phyloP scores from a whole-genome alignment of 2,113 vertebrate genomes.

The Ciconia stormi region DNA sequence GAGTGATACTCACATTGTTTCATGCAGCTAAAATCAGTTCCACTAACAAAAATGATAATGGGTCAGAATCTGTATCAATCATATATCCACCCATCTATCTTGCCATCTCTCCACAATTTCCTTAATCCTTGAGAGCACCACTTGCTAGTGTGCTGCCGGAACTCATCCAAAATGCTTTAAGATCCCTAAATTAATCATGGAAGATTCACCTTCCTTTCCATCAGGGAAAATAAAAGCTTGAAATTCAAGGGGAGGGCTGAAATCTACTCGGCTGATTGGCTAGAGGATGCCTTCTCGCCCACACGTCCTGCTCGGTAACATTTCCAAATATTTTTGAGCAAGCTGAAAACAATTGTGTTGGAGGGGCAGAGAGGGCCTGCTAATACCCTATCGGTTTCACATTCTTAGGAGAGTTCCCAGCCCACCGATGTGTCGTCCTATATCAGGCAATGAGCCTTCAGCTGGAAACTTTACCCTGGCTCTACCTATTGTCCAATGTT shows the following conservation, averaged over 20 bases:
- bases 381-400: constrained; percentile 68
- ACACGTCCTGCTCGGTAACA: not conserved
- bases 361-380: constrained; percentile 49
- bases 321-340: constrained; percentile 63
- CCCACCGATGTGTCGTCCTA: constrained; percentile 51
- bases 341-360: constrained; percentile 68
- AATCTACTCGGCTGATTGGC: constrained; percentile 49
- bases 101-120: not conserved
- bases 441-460: constrained; percentile 62
- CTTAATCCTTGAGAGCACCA: not conserved
- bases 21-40: not conserved
- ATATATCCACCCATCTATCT: not conserved
- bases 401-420: constrained; percentile 63
- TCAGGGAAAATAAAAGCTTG: constrained; percentile 44
- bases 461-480: constrained; percentile 62
- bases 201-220: constrained; percentile 44
- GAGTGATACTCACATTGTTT: not conserved
- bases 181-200: constrained; percentile 25
- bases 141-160: not conserved
- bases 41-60: not conserved
- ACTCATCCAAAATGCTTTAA: constrained; percentile 45
- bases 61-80: not conserved
- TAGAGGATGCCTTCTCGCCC: constrained; percentile 31
- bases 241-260: constrained; percentile 62
- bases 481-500: constrained; percentile 55